phyloP scores from a whole-genome alignment of 2,888 invertebrate genomes.

The Pachymerium ferrugineum region DNA sequence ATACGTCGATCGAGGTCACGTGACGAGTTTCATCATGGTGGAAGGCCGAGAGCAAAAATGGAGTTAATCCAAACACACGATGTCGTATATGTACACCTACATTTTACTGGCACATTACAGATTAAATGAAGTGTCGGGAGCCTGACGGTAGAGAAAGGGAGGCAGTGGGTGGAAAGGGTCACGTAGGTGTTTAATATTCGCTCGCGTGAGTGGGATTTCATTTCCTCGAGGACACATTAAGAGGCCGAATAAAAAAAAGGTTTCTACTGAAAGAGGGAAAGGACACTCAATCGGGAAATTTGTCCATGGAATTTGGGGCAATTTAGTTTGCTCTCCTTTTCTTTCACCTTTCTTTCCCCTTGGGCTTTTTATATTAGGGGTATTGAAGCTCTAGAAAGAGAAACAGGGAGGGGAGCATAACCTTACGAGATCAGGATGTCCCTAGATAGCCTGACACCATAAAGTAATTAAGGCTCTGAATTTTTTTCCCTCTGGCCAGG shows the following conservation, averaged over 20 bases:
- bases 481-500: constrained; percentile 17
- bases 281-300: not conserved
- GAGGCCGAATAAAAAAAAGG: constrained; percentile 3
- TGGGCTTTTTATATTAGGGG: not conserved
- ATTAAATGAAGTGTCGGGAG: constrained; percentile 27
- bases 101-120: not conserved
- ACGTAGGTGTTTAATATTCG: constrained; percentile 23
- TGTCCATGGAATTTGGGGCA: constrained; percentile 12
- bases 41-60: not conserved
- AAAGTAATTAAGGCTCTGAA: constrained; percentile 30
- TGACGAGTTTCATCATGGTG: constrained; percentile 2
- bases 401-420: constrained; percentile 25
- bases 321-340: constrained; percentile 12
- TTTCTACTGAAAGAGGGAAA: not conserved
- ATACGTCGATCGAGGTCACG: constrained; percentile 9
- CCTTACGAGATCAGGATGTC: constrained; percentile 27
- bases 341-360: constrained; percentile 19
- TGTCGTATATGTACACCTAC: not conserved
- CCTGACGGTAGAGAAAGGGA: constrained; percentile 1
- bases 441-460: constrained; percentile 30
- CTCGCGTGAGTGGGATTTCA: constrained; percentile 2
- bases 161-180: not conserved
- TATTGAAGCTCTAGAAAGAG: constrained; percentile 7
- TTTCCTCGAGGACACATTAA: constrained; percentile 24
- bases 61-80: not conserved